phyloP scores from a whole-genome alignment of 2,113 vertebrate genomes.

The Myodes glareolus region DNA sequence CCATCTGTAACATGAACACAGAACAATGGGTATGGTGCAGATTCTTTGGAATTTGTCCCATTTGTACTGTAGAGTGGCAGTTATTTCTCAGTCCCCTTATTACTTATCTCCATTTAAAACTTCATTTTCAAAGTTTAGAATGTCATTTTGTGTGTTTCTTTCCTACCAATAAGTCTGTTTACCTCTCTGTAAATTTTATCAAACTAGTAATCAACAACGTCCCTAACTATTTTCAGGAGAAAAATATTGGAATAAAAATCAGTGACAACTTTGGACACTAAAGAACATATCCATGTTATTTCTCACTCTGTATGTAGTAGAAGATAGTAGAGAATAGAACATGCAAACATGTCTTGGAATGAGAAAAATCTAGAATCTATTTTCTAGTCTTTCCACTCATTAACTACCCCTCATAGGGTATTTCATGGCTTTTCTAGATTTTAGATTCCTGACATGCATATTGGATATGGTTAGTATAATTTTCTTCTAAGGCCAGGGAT shows the following conservation, averaged over 20 bases:
- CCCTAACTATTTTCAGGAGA: background rate
- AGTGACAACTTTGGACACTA: background rate
- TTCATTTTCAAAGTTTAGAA: background rate
- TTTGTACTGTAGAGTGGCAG: background rate
- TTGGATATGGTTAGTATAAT: background rate
- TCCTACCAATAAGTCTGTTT: background rate
- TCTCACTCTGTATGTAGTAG: background rate
- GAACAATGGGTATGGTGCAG: fast-evolving
- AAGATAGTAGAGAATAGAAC: background rate
- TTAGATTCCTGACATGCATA: background rate
- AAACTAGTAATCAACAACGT: background rate
- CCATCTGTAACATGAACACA: background rate
- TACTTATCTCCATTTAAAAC: background rate
- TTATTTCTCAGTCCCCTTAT: background rate
- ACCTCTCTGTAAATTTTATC: background rate
- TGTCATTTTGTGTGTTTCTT: background rate
- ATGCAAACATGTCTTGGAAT: background rate
- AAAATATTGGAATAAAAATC: background rate
- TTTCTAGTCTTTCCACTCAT: background rate
- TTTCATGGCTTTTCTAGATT: background rate
- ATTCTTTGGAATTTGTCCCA: background rate
- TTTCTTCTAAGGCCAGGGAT: background rate
- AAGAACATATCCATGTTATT: background rate
- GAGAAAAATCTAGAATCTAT: background rate
- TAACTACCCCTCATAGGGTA: background rate